A percentile compares a stretch with the other conserved stretches of the same genome.
Evolutionary conservation across 2,888 invertebrate species (phyloP).

Genomic region (Volucella bombylans): DNA sequence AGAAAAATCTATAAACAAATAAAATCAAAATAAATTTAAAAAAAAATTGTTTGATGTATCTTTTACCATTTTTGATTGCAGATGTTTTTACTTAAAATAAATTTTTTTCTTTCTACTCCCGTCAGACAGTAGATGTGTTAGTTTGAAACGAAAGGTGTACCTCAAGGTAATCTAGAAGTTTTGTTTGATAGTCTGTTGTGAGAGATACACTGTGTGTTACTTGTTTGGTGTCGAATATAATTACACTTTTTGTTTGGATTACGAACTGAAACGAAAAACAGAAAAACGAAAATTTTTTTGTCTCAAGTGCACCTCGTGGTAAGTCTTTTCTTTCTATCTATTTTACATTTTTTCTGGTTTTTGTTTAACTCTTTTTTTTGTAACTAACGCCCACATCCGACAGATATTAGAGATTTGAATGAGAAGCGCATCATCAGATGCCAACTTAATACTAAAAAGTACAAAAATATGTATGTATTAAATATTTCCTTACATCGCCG

Average conservation of each 20-base stretch:
- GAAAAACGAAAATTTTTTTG: constrained; percentile 40
- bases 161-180: constrained; percentile 73
- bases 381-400: constrained; percentile 25
- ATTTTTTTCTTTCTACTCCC: constrained; percentile 35
- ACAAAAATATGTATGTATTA: neutral
- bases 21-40: constrained; percentile 16
- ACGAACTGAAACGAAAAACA: constrained; percentile 39
- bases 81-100: constrained; percentile 24
- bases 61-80: constrained; percentile 16
- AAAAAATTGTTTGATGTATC: constrained; percentile 17
- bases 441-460: constrained; percentile 12
- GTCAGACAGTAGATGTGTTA: constrained; percentile 64
- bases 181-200: constrained; percentile 60
- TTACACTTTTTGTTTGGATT: constrained; percentile 59
- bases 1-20: neutral
- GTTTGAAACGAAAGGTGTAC: constrained; percentile 71
- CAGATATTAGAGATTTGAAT: constrained; percentile 18
- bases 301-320: constrained; percentile 63
- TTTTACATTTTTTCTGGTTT: neutral
- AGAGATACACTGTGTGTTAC: constrained; percentile 64
- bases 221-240: constrained; percentile 63
- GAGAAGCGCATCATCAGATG: constrained; percentile 57
- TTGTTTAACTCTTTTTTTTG: neutral
- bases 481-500: constrained; percentile 4
- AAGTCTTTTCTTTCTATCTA: constrained; percentile 21